Evolutionary conservation across 1,140 invertebrate genomes (phyloP), one percentile per base, ranked within the genome.

Genomic region (Mercenaria mercenaria): DNA sequence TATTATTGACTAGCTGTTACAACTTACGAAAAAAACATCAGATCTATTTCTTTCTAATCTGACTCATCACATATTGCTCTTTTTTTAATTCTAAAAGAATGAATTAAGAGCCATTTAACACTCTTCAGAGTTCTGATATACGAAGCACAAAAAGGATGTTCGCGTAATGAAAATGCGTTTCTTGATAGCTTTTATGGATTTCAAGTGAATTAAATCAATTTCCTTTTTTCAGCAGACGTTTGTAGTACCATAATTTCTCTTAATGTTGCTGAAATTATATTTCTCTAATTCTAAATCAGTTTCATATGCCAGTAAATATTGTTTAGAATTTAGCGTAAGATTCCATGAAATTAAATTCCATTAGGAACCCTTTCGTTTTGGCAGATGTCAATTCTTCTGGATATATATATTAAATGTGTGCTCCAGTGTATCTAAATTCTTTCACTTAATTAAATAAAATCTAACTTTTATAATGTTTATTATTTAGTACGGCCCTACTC

Each of bases 381-480:
- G 83, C 64, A 80, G 52, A 88, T 79, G 74, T 88, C 86, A 88
- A 59, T 81, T 81, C 61, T 47, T 67, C 0, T 10, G 52, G 61
- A 64, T 34, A 23, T 67, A 23, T 67, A 41, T 59, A 67, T 64
- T 61, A 64, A 61, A 56, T 80, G n/a, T 39, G 76, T 43, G 34
- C 37, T 56, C 47, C 13, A 34, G 64, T 72, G 34, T 61, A 89
- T 76, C 69, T 39, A 69, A 83, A 83, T 83, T 83, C 52, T 56
- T 76, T 83, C 79, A 39, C 39, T 47, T 89, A 89, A 89, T 89
- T 89, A 77, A 83, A 89, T 83, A 83, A 89, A 83, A 89, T 74
- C 80, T 76, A 83, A 89, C 29, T 83, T 72, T 83, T 43, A 83
- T 56, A 50, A 32, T 69, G 29, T 74, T 67, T 89, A 89, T 56